phyloP scores from a whole-genome alignment of 2,113 vertebrate genomes.

The Aythya baeri region DNA sequence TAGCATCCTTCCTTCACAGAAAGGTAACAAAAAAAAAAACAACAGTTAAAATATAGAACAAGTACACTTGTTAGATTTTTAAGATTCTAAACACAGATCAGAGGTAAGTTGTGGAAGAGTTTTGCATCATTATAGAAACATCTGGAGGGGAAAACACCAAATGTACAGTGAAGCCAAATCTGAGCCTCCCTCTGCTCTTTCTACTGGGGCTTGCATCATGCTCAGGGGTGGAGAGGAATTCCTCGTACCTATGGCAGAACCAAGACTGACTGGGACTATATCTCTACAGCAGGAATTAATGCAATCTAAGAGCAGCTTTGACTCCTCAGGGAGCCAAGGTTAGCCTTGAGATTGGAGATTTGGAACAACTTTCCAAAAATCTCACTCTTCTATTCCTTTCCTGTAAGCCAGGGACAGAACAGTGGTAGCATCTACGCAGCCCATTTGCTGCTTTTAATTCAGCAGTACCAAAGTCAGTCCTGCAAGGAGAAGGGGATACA shows the following conservation, averaged over 20 bases:
- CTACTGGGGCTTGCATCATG: not conserved
- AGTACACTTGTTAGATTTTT: not conserved
- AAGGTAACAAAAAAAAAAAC: not conserved
- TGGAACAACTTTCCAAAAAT: not conserved
- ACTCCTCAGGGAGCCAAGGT: not conserved
- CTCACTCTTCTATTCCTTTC: not conserved
- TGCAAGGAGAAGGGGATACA: not conserved
- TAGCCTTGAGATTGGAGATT: not conserved
- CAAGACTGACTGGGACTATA: not conserved
- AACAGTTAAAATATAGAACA: not conserved
- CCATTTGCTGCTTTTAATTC: not conserved
- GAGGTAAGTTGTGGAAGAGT: not conserved
- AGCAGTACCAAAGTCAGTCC: not conserved
- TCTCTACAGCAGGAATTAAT: not conserved
- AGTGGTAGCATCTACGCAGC: not conserved
- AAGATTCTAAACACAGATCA: not conserved
- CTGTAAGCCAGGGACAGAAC: not conserved
- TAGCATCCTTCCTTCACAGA: not conserved
- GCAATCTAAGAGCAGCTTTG: not conserved
- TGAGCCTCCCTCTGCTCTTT: not conserved
- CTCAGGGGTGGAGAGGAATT: not conserved
- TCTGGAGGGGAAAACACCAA: not conserved
- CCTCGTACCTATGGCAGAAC: not conserved
- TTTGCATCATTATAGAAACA: not conserved
- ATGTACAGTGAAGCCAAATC: not conserved